Base-by-base conservation (phyloP, 2,797 vertebrate species). In the Pangasius mekongensis region DNA sequence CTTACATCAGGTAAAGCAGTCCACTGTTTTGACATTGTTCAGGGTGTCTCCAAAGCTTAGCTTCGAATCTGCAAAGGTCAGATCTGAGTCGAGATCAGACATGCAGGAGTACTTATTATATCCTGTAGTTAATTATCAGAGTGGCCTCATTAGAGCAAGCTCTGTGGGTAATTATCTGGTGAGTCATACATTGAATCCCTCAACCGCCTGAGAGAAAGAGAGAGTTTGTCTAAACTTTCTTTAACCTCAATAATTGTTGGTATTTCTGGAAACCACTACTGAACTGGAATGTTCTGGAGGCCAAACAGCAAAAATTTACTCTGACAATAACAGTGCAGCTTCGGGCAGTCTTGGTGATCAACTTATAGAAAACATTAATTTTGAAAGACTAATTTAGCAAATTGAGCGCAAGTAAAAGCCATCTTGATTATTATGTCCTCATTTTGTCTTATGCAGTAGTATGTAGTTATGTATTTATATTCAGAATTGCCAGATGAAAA, bases 71-170 rank as follows among this genome's bases (percentile, higher is more conserved):
- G 27, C 64, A 56, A 85, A 82, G 73, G 66, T 56, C 87, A 85
- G 67, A 84, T 47, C 43, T n/a, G 6, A 66, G 56, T 58, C 39
- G 39, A 77, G 49, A 86, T 89, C 64, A 77, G 60, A 82, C 69
- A 69, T 56, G 87, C 54, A 84, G 84, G 80, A 88, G 67, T 77
- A 83, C 67, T 67, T 91, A 84, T 83, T 67, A 81, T 62, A 87
- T 49, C 39, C 73, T 80, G 49, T 86, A 84, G 78, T 88, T 91
- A 84, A 89, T 90, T 87, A 89, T 82, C 84, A 83, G 76, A 69
- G 62, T 49, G 47, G 76, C 58, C 76, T 87, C 76, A 88, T 90
- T 84, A 86, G 49, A 58, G 22, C 30, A 9, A 84, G 86, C 43
- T 49, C 78, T 49, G 1, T 14, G 43, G 60, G 71, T 86, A 80